phyloP scores from a whole-genome alignment of 2,888 invertebrate genomes.

The Hypsopygia costalis region DNA sequence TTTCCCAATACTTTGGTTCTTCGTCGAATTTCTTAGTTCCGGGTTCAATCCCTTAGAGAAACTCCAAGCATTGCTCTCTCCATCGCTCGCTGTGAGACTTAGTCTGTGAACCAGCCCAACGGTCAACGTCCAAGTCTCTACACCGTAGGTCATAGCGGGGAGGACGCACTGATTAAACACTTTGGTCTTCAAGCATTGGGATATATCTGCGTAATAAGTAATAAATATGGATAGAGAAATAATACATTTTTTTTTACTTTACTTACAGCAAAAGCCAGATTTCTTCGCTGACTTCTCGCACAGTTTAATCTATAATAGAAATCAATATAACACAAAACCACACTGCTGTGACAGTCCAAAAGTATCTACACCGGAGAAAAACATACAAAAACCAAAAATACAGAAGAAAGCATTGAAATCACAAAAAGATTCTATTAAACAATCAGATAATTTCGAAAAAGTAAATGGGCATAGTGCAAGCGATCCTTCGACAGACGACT shows the following conservation, averaged over 20 bases:
- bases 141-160: too few relatives aligned
- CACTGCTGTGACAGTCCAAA: slow-evolving; percentile 40
- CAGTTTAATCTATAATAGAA: slow-evolving; percentile 35
- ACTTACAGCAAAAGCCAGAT: slow-evolving; percentile 63
- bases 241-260: background rate
- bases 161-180: too few relatives aligned
- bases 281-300: slow-evolving; percentile 55
- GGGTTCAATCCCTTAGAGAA: too few relatives aligned
- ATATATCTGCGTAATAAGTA: too few relatives aligned
- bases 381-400: slow-evolving; percentile 12
- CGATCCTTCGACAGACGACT: background rate
- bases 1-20: too few relatives aligned
- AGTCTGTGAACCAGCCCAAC: too few relatives aligned
- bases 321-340: slow-evolving; percentile 30
- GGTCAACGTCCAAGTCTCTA: too few relatives aligned
- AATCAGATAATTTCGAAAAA: background rate
- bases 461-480: background rate
- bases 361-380: slow-evolving; percentile 17
- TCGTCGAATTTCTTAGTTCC: too few relatives aligned
- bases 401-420: slow-evolving; percentile 12
- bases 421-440: slow-evolving; percentile 7
- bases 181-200: too few relatives aligned
- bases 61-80: too few relatives aligned
- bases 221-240: too few relatives aligned
- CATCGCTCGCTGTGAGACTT: too few relatives aligned